Evolutionary conservation across 2,797 vertebrate species (phyloP).

Genomic region (Cossypha dichroa): DNA sequence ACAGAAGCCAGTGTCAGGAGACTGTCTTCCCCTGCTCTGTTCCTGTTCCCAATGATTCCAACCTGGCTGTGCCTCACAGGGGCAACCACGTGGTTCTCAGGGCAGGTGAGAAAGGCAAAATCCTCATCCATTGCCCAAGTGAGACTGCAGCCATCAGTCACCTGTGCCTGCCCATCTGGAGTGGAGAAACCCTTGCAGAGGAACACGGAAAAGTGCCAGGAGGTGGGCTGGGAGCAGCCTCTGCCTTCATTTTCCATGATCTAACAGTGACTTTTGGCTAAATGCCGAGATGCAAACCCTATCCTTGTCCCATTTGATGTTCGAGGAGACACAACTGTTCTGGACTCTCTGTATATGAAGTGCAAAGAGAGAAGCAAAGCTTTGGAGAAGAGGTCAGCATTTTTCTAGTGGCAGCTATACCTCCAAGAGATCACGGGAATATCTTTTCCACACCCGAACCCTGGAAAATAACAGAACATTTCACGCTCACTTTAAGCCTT

Average conservation of each 20-base stretch:
- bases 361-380: background rate
- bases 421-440: background rate
- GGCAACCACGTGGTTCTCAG: fast-evolving
- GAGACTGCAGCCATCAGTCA: fast-evolving
- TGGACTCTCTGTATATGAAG: no score
- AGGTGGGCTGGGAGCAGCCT: background rate
- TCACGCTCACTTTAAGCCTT: background rate
- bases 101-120: background rate
- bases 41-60: background rate
- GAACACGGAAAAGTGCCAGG: fast-evolving
- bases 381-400: background rate
- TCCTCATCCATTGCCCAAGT: fast-evolving
- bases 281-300: background rate
- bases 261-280: fast-evolving
- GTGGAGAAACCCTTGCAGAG: fast-evolving
- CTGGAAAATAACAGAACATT: background rate
- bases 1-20: background rate
- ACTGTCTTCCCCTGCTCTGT: no score
- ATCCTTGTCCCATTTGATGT: fast-evolving
- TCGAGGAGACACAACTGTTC: background rate
- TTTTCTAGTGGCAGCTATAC: background rate
- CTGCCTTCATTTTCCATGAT: fast-evolving
- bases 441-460: background rate
- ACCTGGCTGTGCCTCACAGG: fast-evolving
- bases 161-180: fast-evolving